Conservation (phyloP, 2,113 vertebrate genomes). For the Dolichotis patagonum region DNA sequence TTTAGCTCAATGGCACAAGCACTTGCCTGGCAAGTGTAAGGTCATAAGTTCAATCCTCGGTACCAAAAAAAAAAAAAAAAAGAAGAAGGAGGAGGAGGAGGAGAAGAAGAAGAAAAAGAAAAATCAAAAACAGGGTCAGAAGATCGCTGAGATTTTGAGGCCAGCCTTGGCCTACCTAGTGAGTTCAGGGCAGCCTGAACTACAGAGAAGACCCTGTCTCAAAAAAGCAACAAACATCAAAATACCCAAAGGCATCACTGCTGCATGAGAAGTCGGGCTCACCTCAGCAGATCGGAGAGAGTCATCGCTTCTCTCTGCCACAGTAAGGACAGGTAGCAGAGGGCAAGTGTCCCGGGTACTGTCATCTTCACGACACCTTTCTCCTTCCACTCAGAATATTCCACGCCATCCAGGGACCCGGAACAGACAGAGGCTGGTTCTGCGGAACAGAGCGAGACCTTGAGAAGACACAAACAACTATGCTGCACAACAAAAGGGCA, state of each 20-base stretch:
- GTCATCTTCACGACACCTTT: constrained; percentile 85
- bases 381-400: constrained; percentile 74
- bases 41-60: too few species aligned
- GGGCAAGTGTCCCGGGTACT: constrained; percentile 87
- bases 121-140: too few species aligned
- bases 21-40: too few species aligned
- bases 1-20: too few species aligned
- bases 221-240: not conserved
- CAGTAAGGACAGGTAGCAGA: constrained; percentile 88
- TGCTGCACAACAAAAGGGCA: not conserved
- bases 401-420: constrained; percentile 86
- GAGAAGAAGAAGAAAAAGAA: too few species aligned
- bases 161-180: not conserved
- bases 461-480: not conserved
- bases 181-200: not conserved
- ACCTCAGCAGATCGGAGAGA: constrained; percentile 89
- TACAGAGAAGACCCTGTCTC: not conserved
- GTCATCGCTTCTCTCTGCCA: constrained; percentile 89
- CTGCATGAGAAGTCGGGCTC: constrained; percentile 46
- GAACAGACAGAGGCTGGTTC: constrained; percentile 81
- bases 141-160: not conserved
- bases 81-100: too few species aligned
- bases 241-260: not conserved
- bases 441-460: constrained; percentile 1
- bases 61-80: too few species aligned